These are phyloP conservation scores for Shinisaurus crocodilurus DNA, from an alignment of 2,113 vertebrate genomes.

Conservation along the genomic window DNA sequence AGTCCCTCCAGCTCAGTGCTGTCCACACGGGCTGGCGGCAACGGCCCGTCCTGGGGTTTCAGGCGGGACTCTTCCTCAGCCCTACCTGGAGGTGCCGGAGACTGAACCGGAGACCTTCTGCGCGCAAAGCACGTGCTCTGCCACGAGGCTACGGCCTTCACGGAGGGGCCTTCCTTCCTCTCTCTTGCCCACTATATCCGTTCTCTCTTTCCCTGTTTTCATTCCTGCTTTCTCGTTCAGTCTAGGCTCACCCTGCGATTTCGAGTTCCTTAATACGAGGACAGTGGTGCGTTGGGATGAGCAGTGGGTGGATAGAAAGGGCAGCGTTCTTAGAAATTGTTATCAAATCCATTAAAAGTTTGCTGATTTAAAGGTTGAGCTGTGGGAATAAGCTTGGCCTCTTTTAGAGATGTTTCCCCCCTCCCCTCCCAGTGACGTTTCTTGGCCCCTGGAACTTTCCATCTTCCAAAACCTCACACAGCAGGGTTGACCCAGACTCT, in stretches of 20 bases:
- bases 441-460: not conserved
- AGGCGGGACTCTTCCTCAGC: too few relatives aligned
- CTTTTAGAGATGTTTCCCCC: not conserved
- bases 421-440: not conserved
- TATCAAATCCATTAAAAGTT: not conserved
- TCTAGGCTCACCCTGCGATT: not conserved
- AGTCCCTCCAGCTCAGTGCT: too few relatives aligned
- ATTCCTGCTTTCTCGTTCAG: not conserved
- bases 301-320: not conserved
- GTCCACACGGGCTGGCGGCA: too few relatives aligned
- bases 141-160: too few relatives aligned
- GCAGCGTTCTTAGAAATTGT: not conserved
- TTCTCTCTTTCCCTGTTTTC: not conserved
- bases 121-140: too few relatives aligned
- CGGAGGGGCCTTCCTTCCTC: too few relatives aligned
- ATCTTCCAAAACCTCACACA: not conserved
- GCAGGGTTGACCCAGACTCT: not conserved
- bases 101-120: too few relatives aligned
- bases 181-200: not conserved
- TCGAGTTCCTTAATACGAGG: not conserved
- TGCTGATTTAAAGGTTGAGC: not conserved
- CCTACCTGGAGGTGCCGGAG: too few relatives aligned
- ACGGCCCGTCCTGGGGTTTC: too few relatives aligned
- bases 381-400: not conserved
- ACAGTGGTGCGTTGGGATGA: not conserved